Conservation (phyloP, 2,113 vertebrate genomes). For the Oxygymnocypris stewartii region DNA sequence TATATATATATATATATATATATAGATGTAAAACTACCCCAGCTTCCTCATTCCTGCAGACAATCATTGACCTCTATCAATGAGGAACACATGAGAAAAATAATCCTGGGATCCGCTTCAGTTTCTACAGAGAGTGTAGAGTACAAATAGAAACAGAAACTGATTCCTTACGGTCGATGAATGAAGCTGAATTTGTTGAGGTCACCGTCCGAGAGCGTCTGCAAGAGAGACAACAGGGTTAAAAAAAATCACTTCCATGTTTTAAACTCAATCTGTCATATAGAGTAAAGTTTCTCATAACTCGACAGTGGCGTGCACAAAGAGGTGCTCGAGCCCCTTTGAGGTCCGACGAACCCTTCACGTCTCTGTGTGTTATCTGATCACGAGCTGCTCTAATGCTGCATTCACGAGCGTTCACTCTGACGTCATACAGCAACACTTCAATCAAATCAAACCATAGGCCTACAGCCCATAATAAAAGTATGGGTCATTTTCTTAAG, state of each 20-base stretch:
- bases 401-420: too few species aligned
- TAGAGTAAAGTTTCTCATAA: neutral
- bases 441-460: too few species aligned
- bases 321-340: too few species aligned
- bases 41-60: slow-evolving; percentile 31
- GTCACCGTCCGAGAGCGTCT: slow-evolving; percentile 76
- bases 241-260: neutral
- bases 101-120: neutral
- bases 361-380: too few species aligned
- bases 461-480: too few species aligned
- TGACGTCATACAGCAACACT: too few species aligned
- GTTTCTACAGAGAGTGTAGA: neutral
- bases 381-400: too few species aligned
- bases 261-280: neutral
- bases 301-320: too few species aligned
- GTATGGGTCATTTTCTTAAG: too few species aligned
- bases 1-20: too few species aligned
- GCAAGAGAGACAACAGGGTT: slow-evolving; percentile 57
- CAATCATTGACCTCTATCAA: slow-evolving; percentile 18
- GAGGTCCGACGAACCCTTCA: too few species aligned
- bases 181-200: slow-evolving; percentile 78
- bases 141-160: slow-evolving; percentile 5
- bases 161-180: slow-evolving; percentile 77
- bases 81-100: neutral
- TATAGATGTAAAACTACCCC: neutral